phyloP scores from a whole-genome alignment of 1,140 invertebrate species.

The Pogonomyrmex californicus region DNA sequence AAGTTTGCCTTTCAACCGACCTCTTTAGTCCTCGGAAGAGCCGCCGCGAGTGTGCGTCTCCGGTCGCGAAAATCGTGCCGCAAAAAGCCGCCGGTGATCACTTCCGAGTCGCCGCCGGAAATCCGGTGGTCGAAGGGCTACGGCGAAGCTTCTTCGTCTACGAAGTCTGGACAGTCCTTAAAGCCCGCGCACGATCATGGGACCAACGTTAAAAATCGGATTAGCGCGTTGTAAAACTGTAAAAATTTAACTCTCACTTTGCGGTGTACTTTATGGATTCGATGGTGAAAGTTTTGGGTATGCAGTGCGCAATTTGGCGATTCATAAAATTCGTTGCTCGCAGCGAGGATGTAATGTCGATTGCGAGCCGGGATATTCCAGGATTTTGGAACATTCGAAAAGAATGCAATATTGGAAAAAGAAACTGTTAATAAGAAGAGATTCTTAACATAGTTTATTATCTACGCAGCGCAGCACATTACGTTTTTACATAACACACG shows the following conservation, averaged over 20 bases:
- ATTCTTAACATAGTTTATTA: background rate
- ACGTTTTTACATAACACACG: background rate
- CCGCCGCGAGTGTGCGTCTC: constrained; percentile 65
- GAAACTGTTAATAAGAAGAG: background rate
- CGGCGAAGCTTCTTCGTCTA: background rate
- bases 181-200: background rate
- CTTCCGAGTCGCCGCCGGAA: constrained; percentile 2
- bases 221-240: background rate
- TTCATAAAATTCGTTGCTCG: background rate
- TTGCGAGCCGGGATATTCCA: background rate
- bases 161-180: background rate
- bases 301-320: background rate
- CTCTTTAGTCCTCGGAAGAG: constrained; percentile 80
- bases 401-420: background rate
- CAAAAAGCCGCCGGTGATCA: constrained; percentile 1
- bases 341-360: background rate
- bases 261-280: background rate
- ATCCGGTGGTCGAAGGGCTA: background rate
- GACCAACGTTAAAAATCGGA: background rate
- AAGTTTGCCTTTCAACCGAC: constrained; percentile 79
- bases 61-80: constrained; percentile 9
- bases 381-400: background rate
- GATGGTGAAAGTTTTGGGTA: background rate
- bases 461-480: background rate
- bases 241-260: background rate